Evolutionary conservation across 2,888 invertebrate genomes (phyloP), one percentile per base, ranked within the genome.

Genomic region (Tyria jacobaeae): DNA sequence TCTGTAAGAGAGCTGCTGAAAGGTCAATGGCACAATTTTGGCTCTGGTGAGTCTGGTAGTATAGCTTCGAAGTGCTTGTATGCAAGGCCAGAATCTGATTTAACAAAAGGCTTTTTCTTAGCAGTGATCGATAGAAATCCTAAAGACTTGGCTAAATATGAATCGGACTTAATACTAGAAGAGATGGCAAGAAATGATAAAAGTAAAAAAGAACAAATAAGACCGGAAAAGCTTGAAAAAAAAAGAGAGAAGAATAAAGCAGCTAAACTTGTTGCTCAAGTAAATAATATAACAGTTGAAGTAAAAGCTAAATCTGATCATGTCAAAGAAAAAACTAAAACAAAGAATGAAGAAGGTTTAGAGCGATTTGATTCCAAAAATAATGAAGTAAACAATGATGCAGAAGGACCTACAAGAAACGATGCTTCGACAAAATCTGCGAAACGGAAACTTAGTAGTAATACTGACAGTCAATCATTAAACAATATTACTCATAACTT

Each of bases 81-180:
- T 81, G 95, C 97, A 0, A 95, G 94, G 71, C 96, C 97, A 0
- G 95, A 97, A 6, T 89, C 93, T 0, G 98, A 99, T 90, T 89
- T 96, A 6, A 98, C 98, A 0, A 98, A 97, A 86, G 99, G 99
- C 2, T 99, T 99, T 90, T 99, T 99, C 89, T 95, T 99, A 39
- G 99, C 99, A 1, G 95, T 99, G 56, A 96, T 99, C 78, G 97
- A 97, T 86, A 94, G 95, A 82, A 87, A 94, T 68, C 83, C 85
- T 59, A 94, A 93, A 67, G 94, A 94, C 62, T 63, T 85, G 48
- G 86, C 87, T 14, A 90, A 85, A 25, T 7, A 31, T n/a, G 25
- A n/a, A 7, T 3, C 9, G 17, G n/a, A 24, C 6, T 25, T 24
- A 25, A 10, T n/a, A 24, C 37, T 3, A 2, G 49, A 48, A 2